Base-by-base conservation (phyloP, 2,888 invertebrate genomes). In the Sacculina carcini region DNA sequence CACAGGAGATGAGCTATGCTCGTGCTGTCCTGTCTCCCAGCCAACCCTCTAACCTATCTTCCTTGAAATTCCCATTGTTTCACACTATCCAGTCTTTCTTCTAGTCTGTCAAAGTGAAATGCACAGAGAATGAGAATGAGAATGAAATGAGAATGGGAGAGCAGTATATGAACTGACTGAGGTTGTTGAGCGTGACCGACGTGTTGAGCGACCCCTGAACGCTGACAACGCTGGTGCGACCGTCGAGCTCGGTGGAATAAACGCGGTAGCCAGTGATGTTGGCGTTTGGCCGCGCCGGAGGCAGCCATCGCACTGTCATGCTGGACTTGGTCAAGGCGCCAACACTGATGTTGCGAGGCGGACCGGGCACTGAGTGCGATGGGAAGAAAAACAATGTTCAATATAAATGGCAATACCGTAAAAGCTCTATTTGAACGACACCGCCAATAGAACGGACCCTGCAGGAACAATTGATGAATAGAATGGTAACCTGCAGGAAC, bases 301-400 rank as follows among this genome's bases (percentile, higher is more conserved):
- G 77, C 61, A 72, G 71, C 86, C 86, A 87, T 61, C 76, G 73
- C 58, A 87, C 68, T 57, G 77, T 75, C 61, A 86, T 79, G 63
- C 78, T 77, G 53, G 75, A 75, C 54, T 83, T 73, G 53, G 78
- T 77, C 56, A 83, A 77, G 65, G 75, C 76, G 59, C 77, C 72
- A 34, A 84, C 75, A 57, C 77, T 78, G 61, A 87, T 72, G 67
- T 84, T 82, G 62, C 76, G 71, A 52, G 89, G 89, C 63, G 80
- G 75, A 60, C 74, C 75, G 59, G 81, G 79, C 62, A 75, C 80
- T 80, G 69, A 21, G 65, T n/a, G n/a, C n/a, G n/a, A n/a, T n/a
- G n/a, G n/a, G n/a, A n/a, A n/a, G n/a, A n/a, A n/a, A n/a, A n/a
- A n/a, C n/a, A n/a, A n/a, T n/a, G n/a, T n/a, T n/a, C n/a, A n/a